A percentile compares a stretch with the other conserved stretches of the same genome.
Conservation (phyloP, 1,140 invertebrate species). For the Chironomus tepperi region DNA sequence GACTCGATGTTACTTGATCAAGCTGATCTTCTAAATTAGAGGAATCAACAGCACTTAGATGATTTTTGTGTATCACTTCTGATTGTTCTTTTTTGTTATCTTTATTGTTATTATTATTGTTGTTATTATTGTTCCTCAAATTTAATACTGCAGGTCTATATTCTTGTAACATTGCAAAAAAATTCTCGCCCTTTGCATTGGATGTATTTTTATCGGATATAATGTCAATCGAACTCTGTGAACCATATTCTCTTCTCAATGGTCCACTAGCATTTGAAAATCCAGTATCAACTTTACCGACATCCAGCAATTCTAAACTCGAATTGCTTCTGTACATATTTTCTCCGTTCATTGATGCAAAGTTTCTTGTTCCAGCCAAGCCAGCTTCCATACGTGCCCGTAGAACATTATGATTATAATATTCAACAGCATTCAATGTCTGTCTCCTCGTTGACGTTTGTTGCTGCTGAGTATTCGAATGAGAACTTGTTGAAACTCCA, state of each 20-base stretch:
- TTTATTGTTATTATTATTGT: slow-evolving; percentile 35
- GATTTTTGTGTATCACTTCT: slow-evolving; percentile 41
- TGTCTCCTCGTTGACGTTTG: slow-evolving; percentile 33
- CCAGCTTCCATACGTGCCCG: slow-evolving; percentile 40
- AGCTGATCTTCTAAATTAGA: slow-evolving; percentile 3
- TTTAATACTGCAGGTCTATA: slow-evolving; percentile 49
- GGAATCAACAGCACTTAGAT: background rate
- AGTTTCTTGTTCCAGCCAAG: slow-evolving; percentile 29
- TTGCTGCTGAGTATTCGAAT: slow-evolving; percentile 33
- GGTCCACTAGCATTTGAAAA: slow-evolving; percentile 36
- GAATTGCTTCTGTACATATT: slow-evolving; percentile 50
- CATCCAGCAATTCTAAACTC: slow-evolving; percentile 47
- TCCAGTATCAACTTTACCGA: slow-evolving; percentile 37
- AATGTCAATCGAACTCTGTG: slow-evolving; percentile 40
- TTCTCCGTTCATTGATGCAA: slow-evolving; percentile 32
- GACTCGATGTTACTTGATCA: slow-evolving; percentile 45
- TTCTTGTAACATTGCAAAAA: slow-evolving; percentile 74
- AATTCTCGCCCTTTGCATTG: slow-evolving; percentile 48
- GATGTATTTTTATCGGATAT: background rate
- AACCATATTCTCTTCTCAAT: slow-evolving; percentile 49
- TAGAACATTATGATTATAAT: slow-evolving; percentile 44
- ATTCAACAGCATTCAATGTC: slow-evolving; percentile 43
- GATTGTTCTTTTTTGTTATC: slow-evolving; percentile 53
- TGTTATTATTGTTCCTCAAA: slow-evolving; percentile 34
- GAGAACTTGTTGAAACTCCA: background rate